Base-by-base conservation (phyloP, 1,140 invertebrate species). In the Drosophila suzukii region DNA sequence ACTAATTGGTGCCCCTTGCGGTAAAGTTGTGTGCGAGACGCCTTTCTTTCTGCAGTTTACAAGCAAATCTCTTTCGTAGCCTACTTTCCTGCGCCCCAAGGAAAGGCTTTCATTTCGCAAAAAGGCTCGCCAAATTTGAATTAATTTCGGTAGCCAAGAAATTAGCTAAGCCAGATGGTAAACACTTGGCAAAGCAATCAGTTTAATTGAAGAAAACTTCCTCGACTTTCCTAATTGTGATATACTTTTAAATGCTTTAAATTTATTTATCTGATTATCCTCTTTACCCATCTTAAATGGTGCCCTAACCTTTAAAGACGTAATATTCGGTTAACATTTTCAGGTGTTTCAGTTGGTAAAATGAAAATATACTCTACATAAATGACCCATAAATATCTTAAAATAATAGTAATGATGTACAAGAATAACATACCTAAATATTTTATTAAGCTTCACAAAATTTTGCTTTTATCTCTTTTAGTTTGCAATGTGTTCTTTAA, bases 1-100 rank as follows among this genome's bases (percentile, higher is more conserved):
- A 65, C 83, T 88, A 88, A 88, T 88, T 88, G 84, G 60, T 20
- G 54, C 43, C 58, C 72, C 67, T 83, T 79, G 50, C 78, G 47
- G 46, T 47, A 51, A 63, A 68, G 54, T 60, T 59, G 20, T 47
- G 13, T 60, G 54, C n/a, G 32, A 15, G 44, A 11, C 49, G 49
- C 27, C n/a, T 10, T 30, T 51, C 15, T 4, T 38, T 4, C 34
- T 39, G 53, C 20, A 24, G 38, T 13, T 11, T 41, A 17, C 17
- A 10, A n/a, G 20, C 20, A 15, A 12, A 34, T n/a, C 2, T 27
- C 59, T 68, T 67, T 36, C 49, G 43, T 75, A 71, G 82, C 83
- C 78, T 81, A 85, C 65, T 72, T 85, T 55, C 34, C 10, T 46
- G 82, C 11, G 75, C 17, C 12, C 24, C n/a, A 60, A 12, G 11